Evolutionary conservation across 2,113 vertebrate species (phyloP).

Genomic region (Poeciliopsis prolifica): DNA sequence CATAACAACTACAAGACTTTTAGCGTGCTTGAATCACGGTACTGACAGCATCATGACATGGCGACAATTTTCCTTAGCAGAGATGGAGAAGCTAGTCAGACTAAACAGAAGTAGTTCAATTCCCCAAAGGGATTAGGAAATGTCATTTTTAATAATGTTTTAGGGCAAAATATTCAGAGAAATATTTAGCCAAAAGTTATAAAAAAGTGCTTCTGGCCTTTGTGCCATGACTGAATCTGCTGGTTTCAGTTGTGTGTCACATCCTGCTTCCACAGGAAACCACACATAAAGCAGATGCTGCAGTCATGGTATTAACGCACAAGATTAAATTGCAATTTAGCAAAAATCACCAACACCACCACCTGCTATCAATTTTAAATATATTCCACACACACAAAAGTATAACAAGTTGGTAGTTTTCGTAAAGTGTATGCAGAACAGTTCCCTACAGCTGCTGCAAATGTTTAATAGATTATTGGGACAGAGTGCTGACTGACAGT

Average conservation of each 20-base stretch:
- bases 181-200: neutral
- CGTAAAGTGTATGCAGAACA: neutral
- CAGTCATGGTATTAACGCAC: neutral
- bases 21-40: no score
- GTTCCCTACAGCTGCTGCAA: neutral
- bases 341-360: neutral
- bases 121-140: no score
- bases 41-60: no score
- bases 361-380: neutral
- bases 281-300: neutral
- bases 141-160: neutral
- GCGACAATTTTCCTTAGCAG: no score
- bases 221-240: neutral
- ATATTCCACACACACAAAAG: neutral
- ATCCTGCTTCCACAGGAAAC: neutral
- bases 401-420: neutral
- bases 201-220: neutral
- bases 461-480: neutral
- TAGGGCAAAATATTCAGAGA: neutral
- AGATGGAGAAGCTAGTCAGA: neutral
- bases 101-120: neutral
- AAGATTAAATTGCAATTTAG: neutral
- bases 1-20: no score
- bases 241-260: neutral
- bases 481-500: neutral